Evolutionary conservation across 2,113 vertebrate species (phyloP), one percentile per base, ranked within the genome.

Genomic region (Ctenodactylus gundi): DNA sequence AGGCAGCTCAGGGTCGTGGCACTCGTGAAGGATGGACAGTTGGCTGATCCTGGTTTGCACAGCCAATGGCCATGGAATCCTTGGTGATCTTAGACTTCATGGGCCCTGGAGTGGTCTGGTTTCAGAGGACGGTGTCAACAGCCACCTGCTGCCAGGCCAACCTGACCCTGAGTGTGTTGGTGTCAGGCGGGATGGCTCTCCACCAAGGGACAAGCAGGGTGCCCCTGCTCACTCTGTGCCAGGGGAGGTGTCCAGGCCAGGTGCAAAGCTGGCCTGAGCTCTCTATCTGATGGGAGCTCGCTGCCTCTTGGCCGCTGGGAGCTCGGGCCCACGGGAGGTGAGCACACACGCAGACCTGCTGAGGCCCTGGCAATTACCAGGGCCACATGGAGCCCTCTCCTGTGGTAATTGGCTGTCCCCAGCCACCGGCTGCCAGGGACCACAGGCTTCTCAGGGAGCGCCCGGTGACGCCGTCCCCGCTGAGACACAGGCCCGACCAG

Each of bases 291-390:
- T 13, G 0, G 0, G 58, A 39, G 88, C 39, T 90, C 53, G 14
- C 36, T 9, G 65, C 44, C 68, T 86, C 25, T 0, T n/a, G 87
- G 76, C 93, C 94, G 93, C 82, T 51, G 94, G 96, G 96, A 95
- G 18, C 82, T 46, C 4, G 2, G 46, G 77, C 53, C 36, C 34
- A 4, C 34, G 75, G 86, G 72, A 27, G 58, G 85, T 34, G n/a
- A n/a, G 20, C 4, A 51, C 14, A 0, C 83, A 29, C 2, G 0
- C 29, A 57, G 90, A 64, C 88, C 90, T 60, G 90, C 82, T 15
- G 88, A 94, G 93, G 88, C 88, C 68, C 6, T 1, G 11, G 92
- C 93, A 97, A 97, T 97, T 97, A 97, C 41, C 85, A 31, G n/a
- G 20, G 90, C 20, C 41, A n/a, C 81, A 49, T 81, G 34, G 85